Evolutionary conservation across 2,797 vertebrate genomes (phyloP), one percentile per base, ranked within the genome.

Genomic region (Pipistrellus kuhlii): DNA sequence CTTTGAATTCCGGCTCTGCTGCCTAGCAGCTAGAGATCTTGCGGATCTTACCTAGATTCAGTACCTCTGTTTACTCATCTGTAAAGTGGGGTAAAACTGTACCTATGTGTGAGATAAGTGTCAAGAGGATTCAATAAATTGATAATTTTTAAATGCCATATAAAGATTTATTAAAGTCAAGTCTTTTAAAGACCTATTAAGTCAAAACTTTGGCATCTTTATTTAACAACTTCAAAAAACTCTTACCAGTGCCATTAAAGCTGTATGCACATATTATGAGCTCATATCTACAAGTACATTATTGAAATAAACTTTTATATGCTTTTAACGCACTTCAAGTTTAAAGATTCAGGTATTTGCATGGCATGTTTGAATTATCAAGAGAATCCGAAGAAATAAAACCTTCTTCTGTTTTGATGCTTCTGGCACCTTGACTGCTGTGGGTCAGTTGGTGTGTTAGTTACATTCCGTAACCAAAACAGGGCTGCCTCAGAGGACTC

Each of bases 131-230:
- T 85, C 62, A 71, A 6, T 53, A 80, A 80, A 41, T 71, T 91
- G 72, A n/a, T 94, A 35, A 55, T 46, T 64, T 92, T 11, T 23
- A 57, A 62, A 66, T 92, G 66, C 7, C n/a, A 1, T 14, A 9
- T 81, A 30, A 76, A 11, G 17, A 9, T 80, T 93, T 77, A 57
- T 89, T 88, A 85, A 94, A 90, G 53, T 62, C 68, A 46, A 53
- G 25, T 73, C 38, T 75, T 59, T 92, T 66, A 64, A 83, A 69
- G 11, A 51, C 41, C 18, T 81, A 6, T 18, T 72, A 57, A 30
- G 17, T 77, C 48, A 73, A 44, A 3, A 44, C 10, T 41, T 85
- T 71, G 20, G 75, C 41, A 86, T 80, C 8, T 90, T 93, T 57
- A 53, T 64, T 76, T 76, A 68, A 30, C 72, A 91, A 51, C 23